Evolutionary conservation across 2,113 vertebrate genomes (phyloP), one percentile per base, ranked within the genome.

Genomic region (Paramisgurnus dabryanus): DNA sequence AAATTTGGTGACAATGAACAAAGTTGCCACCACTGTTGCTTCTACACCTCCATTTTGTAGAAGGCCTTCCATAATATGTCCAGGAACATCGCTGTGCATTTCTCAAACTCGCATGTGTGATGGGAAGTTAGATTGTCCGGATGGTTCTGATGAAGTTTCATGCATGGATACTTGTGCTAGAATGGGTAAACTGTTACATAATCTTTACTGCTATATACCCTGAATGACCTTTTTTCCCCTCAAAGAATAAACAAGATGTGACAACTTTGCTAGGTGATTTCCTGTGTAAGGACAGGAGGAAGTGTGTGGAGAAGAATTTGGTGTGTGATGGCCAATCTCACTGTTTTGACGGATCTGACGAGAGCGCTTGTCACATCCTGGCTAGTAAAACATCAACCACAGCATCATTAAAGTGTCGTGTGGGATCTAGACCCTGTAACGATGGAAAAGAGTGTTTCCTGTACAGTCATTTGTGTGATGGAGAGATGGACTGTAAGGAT

Each of bases 271-370:
- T 67, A 87, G 87, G 41, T 6, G 84, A 90, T 47, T 96, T 96
- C 83, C 89, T 69, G 49, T 98, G 96, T 41, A 71, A 60, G 0
- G 92, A 91, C 0, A 72, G 78, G 15, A 85, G 81, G 0, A 18
- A 5, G 6, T 97, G 96, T 0, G 0, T 96, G 0, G 0, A 85
- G 18, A 86, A 79, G 0, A 78, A 2, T 5, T 82, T 90, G 8
- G 89, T 41, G 40, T 97, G 96, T 0, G 93, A 97, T 2, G 95
- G 95, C 0, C 84, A 78, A 2, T 69, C 79, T 0, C 92, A 98
- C 47, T 98, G 96, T 40, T 45, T 40, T 0, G 95, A 97, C 0
- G 92, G 92, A 22, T 98, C 95, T 0, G 95, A 97, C 8, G 96
- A 97, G 80, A 0, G 1, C 0, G 70, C 63, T 58, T 98, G 96